Percentiles rank a stretch among this genome's conserved stretches.
phyloP scores from a whole-genome alignment of 1,140 invertebrate species.

The Drosophila kanapiae region DNA sequence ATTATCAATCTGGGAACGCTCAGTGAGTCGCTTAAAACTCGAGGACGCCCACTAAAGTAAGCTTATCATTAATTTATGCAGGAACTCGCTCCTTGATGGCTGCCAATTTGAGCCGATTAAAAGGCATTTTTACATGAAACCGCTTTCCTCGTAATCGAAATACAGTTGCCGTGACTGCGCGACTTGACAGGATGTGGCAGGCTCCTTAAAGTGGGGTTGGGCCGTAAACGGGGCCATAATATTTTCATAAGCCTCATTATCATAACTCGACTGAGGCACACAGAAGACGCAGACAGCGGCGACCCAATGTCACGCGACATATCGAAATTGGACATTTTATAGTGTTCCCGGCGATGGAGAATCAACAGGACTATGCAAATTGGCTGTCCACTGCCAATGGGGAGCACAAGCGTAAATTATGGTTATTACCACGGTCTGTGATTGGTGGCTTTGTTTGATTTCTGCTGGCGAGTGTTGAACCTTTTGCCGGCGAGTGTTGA shows the following conservation, averaged over 20 bases:
- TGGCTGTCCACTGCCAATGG: slow-evolving; percentile 33
- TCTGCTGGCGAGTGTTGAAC: slow-evolving; percentile 29
- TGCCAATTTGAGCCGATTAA: slow-evolving; percentile 57
- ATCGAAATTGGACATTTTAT: slow-evolving; percentile 34
- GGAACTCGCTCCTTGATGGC: slow-evolving; percentile 2
- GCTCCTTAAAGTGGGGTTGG: slow-evolving; percentile 2
- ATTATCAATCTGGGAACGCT: slow-evolving; percentile 25
- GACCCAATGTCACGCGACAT: slow-evolving; percentile 28
- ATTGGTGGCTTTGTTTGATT: slow-evolving; percentile 56
- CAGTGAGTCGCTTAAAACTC: slow-evolving; percentile 18
- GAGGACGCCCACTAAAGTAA: slow-evolving; percentile 22
- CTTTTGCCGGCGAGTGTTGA: slow-evolving; percentile 35
- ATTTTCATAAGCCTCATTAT: slow-evolving; percentile 49
- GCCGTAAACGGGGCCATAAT: slow-evolving; percentile 38
- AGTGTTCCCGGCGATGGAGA: slow-evolving; percentile 2
- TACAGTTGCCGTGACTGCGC: slow-evolving; percentile 16
- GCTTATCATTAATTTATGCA: slow-evolving; percentile 54
- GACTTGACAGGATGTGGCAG: slow-evolving; percentile 1
- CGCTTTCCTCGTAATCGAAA: slow-evolving; percentile 29
- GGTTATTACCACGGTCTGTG: slow-evolving; percentile 51
- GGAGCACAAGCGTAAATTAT: slow-evolving; percentile 55
- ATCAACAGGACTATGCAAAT: slow-evolving; percentile 45
- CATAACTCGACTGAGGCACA: slow-evolving; percentile 18
- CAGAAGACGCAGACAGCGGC: background rate
- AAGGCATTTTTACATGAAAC: slow-evolving; percentile 14